Evolutionary conservation across 2,113 vertebrate genomes (phyloP), one percentile per base, ranked within the genome.

Genomic region (Trematocara variabile): DNA sequence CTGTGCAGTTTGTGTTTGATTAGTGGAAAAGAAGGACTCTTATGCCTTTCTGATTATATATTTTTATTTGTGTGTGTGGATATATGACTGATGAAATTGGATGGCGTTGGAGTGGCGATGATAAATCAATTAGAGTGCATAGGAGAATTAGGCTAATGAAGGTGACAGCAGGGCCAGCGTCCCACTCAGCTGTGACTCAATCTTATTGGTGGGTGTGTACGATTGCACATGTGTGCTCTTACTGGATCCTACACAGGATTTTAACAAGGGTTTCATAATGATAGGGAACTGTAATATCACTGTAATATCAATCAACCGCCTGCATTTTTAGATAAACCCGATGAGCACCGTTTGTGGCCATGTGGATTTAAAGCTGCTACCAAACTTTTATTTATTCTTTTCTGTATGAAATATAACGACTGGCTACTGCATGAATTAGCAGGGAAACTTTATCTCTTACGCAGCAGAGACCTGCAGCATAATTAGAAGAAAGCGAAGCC

Each of bases 121-220:
- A 91, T 93, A 88, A 94, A 93, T 94, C 92, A 93, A 94, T 94
- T 92, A 92, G 68, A 90, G 82, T 89, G 91, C 8, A 16, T 41
- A 50, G 73, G 68, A 85, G 85, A 90, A 88, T 92, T 81, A 89
- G 58, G 28, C 88, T 93, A 91, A 94, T 94, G 89, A 93, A 93
- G 82, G 89, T 79, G 87, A 82, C 87, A 77, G 90, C 87, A 56
- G 79, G 44, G 68, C 68, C 82, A 73, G 10, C 34, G 81, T 87
- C 87, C 86, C 90, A 87, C 81, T 86, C 89, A 87, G 83, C 81
- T 28, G 12, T 91, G 88, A 91, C 80, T 94, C 86, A 84, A 73
- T 79, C 60, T 55, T 81, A 8, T 22, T 20, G 11, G 60, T 82
- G 86, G 77, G 80, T 34, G 50, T 80, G 68, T 53, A 5, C 1